Conservation (phyloP, 1,140 invertebrate species). For the Eulimnadia texana region DNA sequence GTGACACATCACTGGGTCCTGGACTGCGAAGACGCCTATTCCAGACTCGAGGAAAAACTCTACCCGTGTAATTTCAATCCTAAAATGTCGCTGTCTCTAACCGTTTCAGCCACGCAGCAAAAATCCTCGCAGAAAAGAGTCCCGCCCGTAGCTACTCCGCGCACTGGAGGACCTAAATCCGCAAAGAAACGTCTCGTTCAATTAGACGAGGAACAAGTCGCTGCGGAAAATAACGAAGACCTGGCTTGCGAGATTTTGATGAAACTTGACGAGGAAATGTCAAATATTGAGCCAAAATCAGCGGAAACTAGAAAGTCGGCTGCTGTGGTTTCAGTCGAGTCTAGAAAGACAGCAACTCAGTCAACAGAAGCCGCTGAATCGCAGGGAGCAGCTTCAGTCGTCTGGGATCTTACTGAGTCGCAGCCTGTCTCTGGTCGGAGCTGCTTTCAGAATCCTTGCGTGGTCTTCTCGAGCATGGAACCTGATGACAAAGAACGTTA, state of each 20-base stretch:
- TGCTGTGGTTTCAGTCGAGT: neutral
- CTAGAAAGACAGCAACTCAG: neutral
- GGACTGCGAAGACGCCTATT: conserved; percentile 28
- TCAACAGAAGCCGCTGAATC: neutral
- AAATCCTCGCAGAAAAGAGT: neutral
- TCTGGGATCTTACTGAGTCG: conserved; percentile 6
- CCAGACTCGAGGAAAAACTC: conserved; percentile 27
- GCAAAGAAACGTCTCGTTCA: neutral
- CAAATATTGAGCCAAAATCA: neutral
- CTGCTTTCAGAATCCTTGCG: neutral
- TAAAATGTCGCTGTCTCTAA: conserved; percentile 21
- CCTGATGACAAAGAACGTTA: conserved; percentile 29
- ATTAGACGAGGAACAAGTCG: neutral
- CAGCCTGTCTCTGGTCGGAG: neutral
- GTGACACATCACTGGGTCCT: conserved; percentile 32
- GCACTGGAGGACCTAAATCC: neutral
- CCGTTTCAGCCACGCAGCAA: neutral
- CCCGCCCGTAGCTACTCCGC: neutral
- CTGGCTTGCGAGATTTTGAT: neutral
- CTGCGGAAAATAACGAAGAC: neutral
- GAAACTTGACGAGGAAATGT: neutral
- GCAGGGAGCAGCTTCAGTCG: neutral
- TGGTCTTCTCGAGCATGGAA: conserved; percentile 1
- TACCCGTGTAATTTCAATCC: conserved; percentile 32
- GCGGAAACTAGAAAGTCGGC: neutral